Evolutionary conservation across 1,140 invertebrate species (phyloP).

Genomic region (Drosophila burlai): DNA sequence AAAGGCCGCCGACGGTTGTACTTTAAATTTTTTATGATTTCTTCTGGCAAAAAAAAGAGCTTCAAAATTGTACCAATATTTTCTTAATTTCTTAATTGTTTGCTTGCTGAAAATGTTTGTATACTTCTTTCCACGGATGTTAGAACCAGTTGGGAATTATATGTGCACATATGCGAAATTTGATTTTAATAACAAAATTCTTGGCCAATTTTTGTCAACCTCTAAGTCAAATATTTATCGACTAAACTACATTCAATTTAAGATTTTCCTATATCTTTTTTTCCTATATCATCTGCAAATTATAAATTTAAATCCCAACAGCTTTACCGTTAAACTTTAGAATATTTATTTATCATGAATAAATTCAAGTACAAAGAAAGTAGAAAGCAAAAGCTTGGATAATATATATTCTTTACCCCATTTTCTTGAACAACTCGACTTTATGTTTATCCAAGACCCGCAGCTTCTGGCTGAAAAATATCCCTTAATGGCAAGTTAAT

Average conservation of each 20-base stretch:
- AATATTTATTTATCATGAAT: slow-evolving; percentile 24
- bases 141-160: too few relatives aligned
- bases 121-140: too few relatives aligned
- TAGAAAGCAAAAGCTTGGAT: slow-evolving; percentile 13
- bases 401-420: slow-evolving; percentile 9
- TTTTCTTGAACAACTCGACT: neutral
- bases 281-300: neutral
- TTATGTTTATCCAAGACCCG: slow-evolving; percentile 43
- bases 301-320: slow-evolving; percentile 19
- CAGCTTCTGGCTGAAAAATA: slow-evolving; percentile 32
- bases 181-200: too few relatives aligned
- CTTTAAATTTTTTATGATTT: slow-evolving; percentile 20
- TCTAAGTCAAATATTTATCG: too few relatives aligned
- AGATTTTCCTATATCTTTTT: neutral
- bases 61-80: neutral
- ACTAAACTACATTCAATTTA: too few relatives aligned
- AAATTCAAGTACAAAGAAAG: slow-evolving; percentile 15
- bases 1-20: slow-evolving; percentile 5
- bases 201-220: too few relatives aligned
- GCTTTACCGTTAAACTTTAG: slow-evolving; percentile 10
- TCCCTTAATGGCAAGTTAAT: slow-evolving; percentile 62
- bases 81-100: neutral
- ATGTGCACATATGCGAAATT: too few relatives aligned
- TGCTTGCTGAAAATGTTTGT: too few relatives aligned
- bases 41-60: too few relatives aligned